Evolutionary conservation across 2,888 invertebrate genomes (phyloP).

Genomic region (Anorthoa munda): DNA sequence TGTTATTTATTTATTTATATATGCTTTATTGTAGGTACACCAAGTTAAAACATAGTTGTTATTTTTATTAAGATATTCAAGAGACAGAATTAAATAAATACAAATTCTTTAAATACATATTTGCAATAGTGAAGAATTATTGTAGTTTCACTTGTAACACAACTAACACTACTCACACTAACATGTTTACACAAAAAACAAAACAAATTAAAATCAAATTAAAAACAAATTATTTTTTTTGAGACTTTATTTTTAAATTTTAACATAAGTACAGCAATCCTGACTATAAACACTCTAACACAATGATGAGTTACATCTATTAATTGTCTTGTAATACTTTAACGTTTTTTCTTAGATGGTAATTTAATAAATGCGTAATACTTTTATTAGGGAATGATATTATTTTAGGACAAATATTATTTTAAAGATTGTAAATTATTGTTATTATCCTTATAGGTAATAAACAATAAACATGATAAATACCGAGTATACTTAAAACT

Average conservation of each 20-base stretch:
- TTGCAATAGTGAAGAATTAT: too few species aligned
- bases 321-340: conserved; percentile 52
- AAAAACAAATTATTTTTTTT: too few species aligned
- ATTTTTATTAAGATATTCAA: too few species aligned
- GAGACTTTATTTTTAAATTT: conserved; percentile 47
- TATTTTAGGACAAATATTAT: conserved; percentile 6
- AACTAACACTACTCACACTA: too few species aligned
- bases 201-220: not conserved
- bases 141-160: too few species aligned
- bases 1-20: not conserved
- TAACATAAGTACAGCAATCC: conserved; percentile 51
- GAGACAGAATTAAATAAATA: not conserved
- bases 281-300: conserved; percentile 31
- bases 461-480: conserved; percentile 8
- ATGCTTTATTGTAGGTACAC: too few species aligned
- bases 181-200: not conserved
- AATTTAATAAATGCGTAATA: conserved; percentile 55
- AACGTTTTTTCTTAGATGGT: conserved; percentile 27
- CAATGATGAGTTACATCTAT: conserved; percentile 36
- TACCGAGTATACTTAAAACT: not conserved
- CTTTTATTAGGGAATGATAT: conserved; percentile 43
- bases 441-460: not conserved
- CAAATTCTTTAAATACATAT: not conserved
- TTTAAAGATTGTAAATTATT: conserved; percentile 26
- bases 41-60: too few species aligned